Conservation (phyloP, 2,113 vertebrate species). For the Elephas maximus region DNA sequence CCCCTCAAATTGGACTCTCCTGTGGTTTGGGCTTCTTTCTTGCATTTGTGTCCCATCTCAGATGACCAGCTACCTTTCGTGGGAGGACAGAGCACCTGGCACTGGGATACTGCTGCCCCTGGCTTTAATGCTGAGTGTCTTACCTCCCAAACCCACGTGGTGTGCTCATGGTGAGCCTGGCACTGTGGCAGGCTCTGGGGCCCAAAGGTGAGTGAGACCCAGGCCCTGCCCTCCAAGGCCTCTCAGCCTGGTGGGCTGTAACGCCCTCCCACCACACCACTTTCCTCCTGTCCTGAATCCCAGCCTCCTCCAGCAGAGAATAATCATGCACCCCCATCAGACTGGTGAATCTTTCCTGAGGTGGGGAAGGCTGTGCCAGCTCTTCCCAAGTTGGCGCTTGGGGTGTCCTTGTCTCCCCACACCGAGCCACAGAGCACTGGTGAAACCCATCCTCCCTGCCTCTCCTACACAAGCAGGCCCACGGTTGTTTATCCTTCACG, state of each 20-base stretch:
- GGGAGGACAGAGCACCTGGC: background rate
- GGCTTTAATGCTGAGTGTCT: background rate
- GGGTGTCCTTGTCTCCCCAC: background rate
- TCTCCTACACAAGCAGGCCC: background rate
- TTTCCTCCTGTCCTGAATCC: background rate
- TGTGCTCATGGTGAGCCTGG: background rate
- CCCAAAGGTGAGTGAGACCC: background rate
- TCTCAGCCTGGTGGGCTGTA: background rate
- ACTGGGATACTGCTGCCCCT: background rate
- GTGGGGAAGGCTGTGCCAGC: background rate
- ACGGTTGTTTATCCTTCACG: conserved; percentile 70
- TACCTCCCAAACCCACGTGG: background rate
- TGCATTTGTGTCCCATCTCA: background rate
- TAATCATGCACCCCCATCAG: background rate
- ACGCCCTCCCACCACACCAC: fast-evolving
- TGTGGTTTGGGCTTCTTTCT: background rate
- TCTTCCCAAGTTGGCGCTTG: background rate
- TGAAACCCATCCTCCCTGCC: background rate
- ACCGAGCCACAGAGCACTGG: background rate
- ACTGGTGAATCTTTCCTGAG: background rate
- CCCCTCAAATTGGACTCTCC: background rate
- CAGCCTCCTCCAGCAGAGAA: background rate
- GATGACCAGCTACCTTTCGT: background rate
- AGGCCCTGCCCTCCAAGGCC: background rate
- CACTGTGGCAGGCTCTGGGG: background rate